Evolutionary conservation across 2,888 invertebrate species (phyloP).

Genomic region (Campoplex nolae): DNA sequence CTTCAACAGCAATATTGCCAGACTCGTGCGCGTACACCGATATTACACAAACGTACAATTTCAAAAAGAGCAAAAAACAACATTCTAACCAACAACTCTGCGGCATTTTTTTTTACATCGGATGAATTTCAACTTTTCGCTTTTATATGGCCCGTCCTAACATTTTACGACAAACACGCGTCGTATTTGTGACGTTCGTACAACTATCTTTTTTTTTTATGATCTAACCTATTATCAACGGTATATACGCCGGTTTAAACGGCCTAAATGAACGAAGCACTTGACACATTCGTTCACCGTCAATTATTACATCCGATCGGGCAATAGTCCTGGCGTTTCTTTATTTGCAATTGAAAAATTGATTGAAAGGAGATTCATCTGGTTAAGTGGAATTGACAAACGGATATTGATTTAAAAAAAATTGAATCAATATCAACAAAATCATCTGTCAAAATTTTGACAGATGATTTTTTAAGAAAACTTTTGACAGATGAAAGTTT

Average conservation of each 20-base stretch:
- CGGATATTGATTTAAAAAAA: too few relatives aligned
- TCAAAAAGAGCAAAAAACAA: neutral
- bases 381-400: too few relatives aligned
- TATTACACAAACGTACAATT: constrained; percentile 1
- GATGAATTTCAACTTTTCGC: constrained; percentile 9
- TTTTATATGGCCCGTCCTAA: too few relatives aligned
- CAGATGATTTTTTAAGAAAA: too few relatives aligned
- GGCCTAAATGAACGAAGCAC: neutral
- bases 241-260: neutral
- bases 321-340: too few relatives aligned
- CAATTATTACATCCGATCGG: neutral
- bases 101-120: neutral
- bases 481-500: too few relatives aligned
- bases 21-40: neutral
- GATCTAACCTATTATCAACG: neutral
- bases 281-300: neutral
- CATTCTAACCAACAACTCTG: neutral
- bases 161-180: neutral
- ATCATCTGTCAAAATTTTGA: too few relatives aligned
- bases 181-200: neutral
- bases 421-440: too few relatives aligned
- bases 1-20: constrained; percentile 34
- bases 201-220: neutral
- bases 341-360: too few relatives aligned
- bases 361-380: too few relatives aligned